Conservation (phyloP, 92 coral and sea anemone species). For the Epizoanthus stellaris region DNA sequence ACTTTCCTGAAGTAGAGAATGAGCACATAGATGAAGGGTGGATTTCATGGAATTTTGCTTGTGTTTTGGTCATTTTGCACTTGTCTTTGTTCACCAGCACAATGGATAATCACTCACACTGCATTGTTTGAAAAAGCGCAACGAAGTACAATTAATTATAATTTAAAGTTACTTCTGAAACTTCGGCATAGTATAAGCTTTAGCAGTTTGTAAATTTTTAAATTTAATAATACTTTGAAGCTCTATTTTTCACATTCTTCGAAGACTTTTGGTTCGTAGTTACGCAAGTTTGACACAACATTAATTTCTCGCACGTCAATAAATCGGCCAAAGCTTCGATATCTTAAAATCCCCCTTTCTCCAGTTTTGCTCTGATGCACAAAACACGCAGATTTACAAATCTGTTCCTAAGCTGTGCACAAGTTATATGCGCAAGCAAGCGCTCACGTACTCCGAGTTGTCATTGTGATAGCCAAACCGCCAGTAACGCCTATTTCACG, state of each 20-base stretch:
- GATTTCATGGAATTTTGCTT: not conserved
- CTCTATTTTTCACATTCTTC: no score
- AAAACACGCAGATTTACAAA: no score
- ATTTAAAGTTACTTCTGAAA: not conserved
- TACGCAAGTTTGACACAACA: not conserved
- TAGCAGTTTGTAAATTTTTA: no score
- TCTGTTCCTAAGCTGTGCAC: no score
- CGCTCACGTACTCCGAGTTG: not conserved
- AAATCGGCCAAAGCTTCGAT: not conserved
- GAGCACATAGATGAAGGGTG: not conserved
- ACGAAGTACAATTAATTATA: not conserved
- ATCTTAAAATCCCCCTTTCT: not conserved
- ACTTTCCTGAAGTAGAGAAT: not conserved
- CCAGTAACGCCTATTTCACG: not conserved
- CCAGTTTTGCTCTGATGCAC: not conserved
- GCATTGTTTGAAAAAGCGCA: not conserved
- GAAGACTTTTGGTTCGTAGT: not conserved
- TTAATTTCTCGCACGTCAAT: not conserved
- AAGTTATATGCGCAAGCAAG: not conserved
- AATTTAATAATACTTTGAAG: no score
- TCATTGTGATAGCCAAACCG: not conserved
- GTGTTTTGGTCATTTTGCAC: conserved; percentile 11
- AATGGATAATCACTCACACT: not conserved
- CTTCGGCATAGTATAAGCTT: no score
- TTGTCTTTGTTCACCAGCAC: not conserved